Base-by-base conservation (phyloP, 1,140 invertebrate genomes). In the Archivesica marissinica region DNA sequence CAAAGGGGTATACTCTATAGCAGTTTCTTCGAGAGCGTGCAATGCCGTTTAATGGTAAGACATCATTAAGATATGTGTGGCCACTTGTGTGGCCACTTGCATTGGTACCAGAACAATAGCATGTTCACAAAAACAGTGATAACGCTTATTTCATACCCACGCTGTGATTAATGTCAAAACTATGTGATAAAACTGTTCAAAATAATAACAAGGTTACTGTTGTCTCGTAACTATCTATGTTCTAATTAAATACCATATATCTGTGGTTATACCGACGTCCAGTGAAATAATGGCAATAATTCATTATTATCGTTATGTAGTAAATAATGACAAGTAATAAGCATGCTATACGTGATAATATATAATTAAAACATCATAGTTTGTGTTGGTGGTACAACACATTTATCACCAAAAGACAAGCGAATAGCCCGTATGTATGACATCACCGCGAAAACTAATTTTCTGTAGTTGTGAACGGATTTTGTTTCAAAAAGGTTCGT, bases 361-460 rank as follows among this genome's bases (percentile, higher is more conserved):
- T 64, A 35, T 64, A 64, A 64, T 64, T 64, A 64, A 59, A 64
- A 64, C 59, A 64, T 64, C 59, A 64, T 64, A 64, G 33, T 64
- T 35, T 28, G 59, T 64, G 59, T 64, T 20, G 59, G 30, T 1
- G 59, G 59, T 35, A 64, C 59, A 35, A 20, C 15, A 20, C 59
- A 64, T 64, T 64, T 64, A 64, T 64, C 59, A 64, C 59, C 59
- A 35, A 35, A 33, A 59, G 59, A 64, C 59, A 64, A 64, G 59
- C 23, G 59, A 64, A 64, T 20, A 13, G 28, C 59, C 59, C 59
- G 59, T 64, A 64, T 64, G 59, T 64, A 64, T 35, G 54, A 64
- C 59, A 33, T 64, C 30, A 64, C 30, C 15, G 6, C 20, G 23
- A 28, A 13, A 2, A 28, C 2, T 15, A 20, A 1, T 64, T 33